Evolutionary conservation across 2,888 invertebrate genomes (phyloP).

Genomic region (Spodoptera littoralis): DNA sequence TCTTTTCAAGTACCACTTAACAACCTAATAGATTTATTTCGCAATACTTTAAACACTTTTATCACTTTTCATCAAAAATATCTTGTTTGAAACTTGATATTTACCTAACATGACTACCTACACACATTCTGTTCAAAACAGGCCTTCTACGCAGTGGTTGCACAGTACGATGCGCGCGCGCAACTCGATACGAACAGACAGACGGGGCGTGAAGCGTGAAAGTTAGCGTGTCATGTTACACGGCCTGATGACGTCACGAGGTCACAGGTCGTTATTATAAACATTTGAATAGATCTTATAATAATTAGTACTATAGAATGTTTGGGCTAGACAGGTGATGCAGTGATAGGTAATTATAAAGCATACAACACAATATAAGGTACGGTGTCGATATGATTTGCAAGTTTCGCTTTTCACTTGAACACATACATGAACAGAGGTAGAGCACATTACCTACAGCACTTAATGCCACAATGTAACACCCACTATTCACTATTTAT

Average conservation of each 20-base stretch:
- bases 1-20: no score
- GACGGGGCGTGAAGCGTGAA: conserved; percentile 56
- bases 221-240: conserved; percentile 51
- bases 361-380: conserved; percentile 1
- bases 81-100: no score
- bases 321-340: background rate
- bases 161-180: background rate
- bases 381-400: conserved; percentile 9
- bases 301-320: conserved; percentile 24
- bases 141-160: background rate
- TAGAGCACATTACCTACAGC: no score
- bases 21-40: no score
- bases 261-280: conserved; percentile 21
- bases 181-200: conserved; percentile 36
- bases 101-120: no score
- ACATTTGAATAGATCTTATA: conserved; percentile 5
- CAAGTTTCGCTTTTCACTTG: conserved; percentile 15
- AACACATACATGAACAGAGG: no score
- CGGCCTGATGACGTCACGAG: conserved; percentile 37
- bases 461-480: no score
- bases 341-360: background rate
- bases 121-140: no score
- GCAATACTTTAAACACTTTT: no score
- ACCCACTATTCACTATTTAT: no score
- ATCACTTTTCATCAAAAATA: no score